Evolutionary conservation across 1,140 invertebrate genomes (phyloP), one percentile per base, ranked within the genome.

Genomic region (Drosophila bocqueti): DNA sequence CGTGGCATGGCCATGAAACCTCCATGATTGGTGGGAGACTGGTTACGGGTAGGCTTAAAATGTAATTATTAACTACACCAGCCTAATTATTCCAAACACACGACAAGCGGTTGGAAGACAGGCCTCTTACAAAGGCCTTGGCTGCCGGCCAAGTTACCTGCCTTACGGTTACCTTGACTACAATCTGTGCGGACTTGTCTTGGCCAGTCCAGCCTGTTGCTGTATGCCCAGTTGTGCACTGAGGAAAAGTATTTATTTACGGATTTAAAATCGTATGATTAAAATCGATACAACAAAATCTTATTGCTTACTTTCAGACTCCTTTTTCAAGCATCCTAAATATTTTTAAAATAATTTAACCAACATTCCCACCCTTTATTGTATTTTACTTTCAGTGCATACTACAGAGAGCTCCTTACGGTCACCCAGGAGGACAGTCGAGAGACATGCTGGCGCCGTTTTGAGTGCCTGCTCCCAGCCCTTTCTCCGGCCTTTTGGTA

Each of bases 361-460:
- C 11, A 4, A 10, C 4, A 21, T 2, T 18, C 1, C 5, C 7
- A 29, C 55, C 18, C 0, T 36, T 8, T 1, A 26, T 24, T 24
- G 5, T n/a, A 18, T 8, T 21, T 24, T 24, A 18, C 4, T 66
- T n/a, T 16, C 40, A 54, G 64, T 67, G 59, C 8, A 36, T 46
- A 18, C 21, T 38, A 31, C 26, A 34, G 29, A 54, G 31, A 52
- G 24, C n/a, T 68, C 55, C 62, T 73, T 72, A 60, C 66, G 80
- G 84, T 71, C 83, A 86, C 57, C 76, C 66, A 72, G 60, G 76
- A 62, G 60, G 60, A 79, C 79, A 54, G 46, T 46, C 40, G 38
- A 42, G 66, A 86, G 83, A 87, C 84, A 55, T 83, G 65, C 80
- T 74, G 80, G 83, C 83, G 76, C 63, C 80, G 36, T 36, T 64